These are phyloP conservation scores for Caenorhabditis tropicalis DNA, from an alignment of 1,140 invertebrate genomes.

Conservation along the genomic window DNA sequence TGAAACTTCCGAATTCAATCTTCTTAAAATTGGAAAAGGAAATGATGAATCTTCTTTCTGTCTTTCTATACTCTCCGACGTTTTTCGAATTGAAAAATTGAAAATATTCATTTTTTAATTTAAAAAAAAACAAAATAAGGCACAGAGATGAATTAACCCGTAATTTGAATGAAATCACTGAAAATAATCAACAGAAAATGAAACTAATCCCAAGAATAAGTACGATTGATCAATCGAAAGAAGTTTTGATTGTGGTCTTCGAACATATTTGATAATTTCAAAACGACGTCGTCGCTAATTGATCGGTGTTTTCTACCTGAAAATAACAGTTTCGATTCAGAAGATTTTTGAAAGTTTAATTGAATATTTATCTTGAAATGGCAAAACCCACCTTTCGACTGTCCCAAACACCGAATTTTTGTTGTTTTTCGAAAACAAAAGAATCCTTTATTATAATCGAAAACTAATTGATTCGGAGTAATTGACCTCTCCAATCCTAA, in stretches of 20 bases:
- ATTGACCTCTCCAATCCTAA: constrained; percentile 56
- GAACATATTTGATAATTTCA: constrained; percentile 10
- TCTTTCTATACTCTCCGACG: neutral
- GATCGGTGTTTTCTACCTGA: constrained; percentile 8
- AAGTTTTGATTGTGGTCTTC: constrained; percentile 39
- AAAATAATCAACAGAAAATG: neutral
- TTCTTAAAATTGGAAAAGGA: neutral
- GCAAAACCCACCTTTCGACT: neutral
- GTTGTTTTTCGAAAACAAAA: constrained; percentile 72
- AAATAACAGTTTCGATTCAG: neutral
- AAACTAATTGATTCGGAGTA: constrained; percentile 61
- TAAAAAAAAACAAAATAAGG: neutral
- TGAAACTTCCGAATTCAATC: neutral
- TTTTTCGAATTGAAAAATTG: neutral
- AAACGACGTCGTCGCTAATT: neutral
- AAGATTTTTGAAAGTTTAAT: neutral
- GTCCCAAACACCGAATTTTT: constrained; percentile 5
- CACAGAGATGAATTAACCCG: constrained; percentile 1
- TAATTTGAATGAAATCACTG: neutral
- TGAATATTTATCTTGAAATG: too few relatives aligned
- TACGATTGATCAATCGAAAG: constrained; percentile 20
- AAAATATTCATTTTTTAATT: constrained; percentile 23
- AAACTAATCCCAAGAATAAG: constrained; percentile 17
- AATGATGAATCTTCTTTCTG: neutral
- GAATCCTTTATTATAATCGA: constrained; percentile 73